phyloP scores from a whole-genome alignment of 37 sponge, comb jelly and placozoan genomes.

The Mnemiopsis leidyi region DNA sequence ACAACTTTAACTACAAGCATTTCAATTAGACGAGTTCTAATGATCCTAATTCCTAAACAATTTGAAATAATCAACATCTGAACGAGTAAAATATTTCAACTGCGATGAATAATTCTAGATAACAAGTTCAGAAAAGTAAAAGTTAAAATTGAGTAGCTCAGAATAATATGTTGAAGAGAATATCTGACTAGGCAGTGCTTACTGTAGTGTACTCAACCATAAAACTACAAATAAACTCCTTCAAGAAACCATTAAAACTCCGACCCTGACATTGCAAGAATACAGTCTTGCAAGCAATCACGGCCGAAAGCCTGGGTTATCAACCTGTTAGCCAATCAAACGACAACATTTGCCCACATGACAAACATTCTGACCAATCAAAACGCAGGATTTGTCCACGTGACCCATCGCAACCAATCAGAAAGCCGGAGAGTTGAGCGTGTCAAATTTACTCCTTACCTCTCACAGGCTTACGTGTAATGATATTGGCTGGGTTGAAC shows the following conservation, averaged over 20 bases:
- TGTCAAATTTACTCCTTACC: not conserved
- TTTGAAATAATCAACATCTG: too few relatives aligned
- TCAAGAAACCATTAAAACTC: not conserved
- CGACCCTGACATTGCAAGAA: not conserved
- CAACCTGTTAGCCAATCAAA: too few relatives aligned
- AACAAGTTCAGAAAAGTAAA: too few relatives aligned
- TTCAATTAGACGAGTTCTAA: too few relatives aligned
- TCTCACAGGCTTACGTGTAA: not conserved
- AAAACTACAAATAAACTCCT: not conserved
- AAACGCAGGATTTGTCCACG: not conserved
- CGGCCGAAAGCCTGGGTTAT: not conserved
- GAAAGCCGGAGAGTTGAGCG: not conserved
- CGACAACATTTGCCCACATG: not conserved
- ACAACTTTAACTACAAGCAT: too few relatives aligned
- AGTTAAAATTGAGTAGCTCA: too few relatives aligned
- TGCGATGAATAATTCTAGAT: too few relatives aligned
- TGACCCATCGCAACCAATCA: not conserved
- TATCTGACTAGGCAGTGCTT: too few relatives aligned
- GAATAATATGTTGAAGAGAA: too few relatives aligned
- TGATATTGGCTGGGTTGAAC: not conserved
- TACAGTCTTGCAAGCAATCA: not conserved
- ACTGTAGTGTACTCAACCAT: too few relatives aligned
- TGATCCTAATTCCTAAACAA: too few relatives aligned
- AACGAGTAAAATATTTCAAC: too few relatives aligned
- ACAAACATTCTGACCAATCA: not conserved